Evolutionary conservation across 30 jellyfish, hydroid and myxozoan genomes (phyloP), one percentile per base, ranked within the genome.

Genomic region (Cassiopea xamachana): DNA sequence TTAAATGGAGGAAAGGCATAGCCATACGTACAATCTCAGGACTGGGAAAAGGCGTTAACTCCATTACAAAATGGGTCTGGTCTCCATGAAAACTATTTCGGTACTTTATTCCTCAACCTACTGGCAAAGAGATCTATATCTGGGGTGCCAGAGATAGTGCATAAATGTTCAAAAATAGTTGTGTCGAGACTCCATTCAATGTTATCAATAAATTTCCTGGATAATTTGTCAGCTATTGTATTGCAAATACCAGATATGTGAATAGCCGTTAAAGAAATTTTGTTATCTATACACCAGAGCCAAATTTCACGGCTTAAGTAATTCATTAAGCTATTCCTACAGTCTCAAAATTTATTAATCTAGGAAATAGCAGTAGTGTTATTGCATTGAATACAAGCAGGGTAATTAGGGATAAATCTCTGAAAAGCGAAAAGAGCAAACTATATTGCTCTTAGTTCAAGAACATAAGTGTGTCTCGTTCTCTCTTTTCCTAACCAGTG

Each of bases 1-100:
- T 76, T 86, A 79, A 86, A 86, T 50, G 93, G 93, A 46, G 89
- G 88, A 46, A 75, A 86, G 45, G 93, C 89, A 64, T 86, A 86
- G 43, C 81, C 78, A 73, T 59, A 86, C 45, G 39, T 13, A 7
- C 60, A 18, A 44, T 68, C 74, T 88, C 93, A 86, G 12, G 19
- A 7, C 5, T 61, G 84, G 6, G 69, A 70, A 61, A 86, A 79
- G 0, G 93, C 75, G 48, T 75, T 77, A 1, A 71, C 59, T 55
- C 75, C 85, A 27, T 1, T 46, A 48, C 78, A 55, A 74, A 19
- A 18, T 7, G 92, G 92, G 77, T 84, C 92, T 47, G 76, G 58
- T 71, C 68, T 48, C 92, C 92, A 69, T 4, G 76, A 60, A 44
- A 39, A 46, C n/a, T 84, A 84, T 1, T 18, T 19, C 46, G 77